Percentiles rank a stretch among this genome's conserved stretches.
These are phyloP conservation scores for Tenthredo mesomela DNA, from an alignment of 2,888 invertebrate genomes.

Conservation along the genomic window DNA sequence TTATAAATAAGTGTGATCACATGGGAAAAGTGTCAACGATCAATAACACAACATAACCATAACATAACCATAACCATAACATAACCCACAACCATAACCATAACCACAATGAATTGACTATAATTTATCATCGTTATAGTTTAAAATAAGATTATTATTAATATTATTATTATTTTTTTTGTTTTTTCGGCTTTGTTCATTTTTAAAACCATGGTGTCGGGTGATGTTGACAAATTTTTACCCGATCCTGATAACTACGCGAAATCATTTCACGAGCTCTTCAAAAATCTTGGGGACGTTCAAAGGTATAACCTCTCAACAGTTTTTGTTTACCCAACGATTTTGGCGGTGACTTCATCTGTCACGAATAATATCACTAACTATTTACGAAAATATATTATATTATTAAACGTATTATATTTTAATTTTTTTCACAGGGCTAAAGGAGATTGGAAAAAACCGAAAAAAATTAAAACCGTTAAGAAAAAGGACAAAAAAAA, in stretches of 20 bases:
- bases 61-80: not conserved
- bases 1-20: slow-evolving; percentile 52
- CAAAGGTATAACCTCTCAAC: slow-evolving; percentile 76
- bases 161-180: no score
- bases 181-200: not conserved
- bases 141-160: slow-evolving; percentile 56
- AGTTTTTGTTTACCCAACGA: slow-evolving; percentile 70
- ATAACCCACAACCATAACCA: not conserved
- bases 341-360: slow-evolving; percentile 60
- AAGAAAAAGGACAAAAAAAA: slow-evolving; percentile 78
- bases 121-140: slow-evolving; percentile 58
- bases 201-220: slow-evolving; percentile 69
- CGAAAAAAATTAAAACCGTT: slow-evolving; percentile 74
- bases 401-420: not conserved
- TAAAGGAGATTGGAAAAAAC: slow-evolving; percentile 78
- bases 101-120: slow-evolving; percentile 73
- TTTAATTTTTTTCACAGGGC: slow-evolving; percentile 69
- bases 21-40: slow-evolving; percentile 66
- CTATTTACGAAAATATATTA: not conserved
- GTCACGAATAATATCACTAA: slow-evolving; percentile 43
- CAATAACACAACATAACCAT: slow-evolving; percentile 67
- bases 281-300: slow-evolving; percentile 77
- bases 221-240: slow-evolving; percentile 74
- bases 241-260: slow-evolving; percentile 78
- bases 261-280: slow-evolving; percentile 78